Conservation (phyloP, 2,797 vertebrate species). For the Catharus ustulatus region DNA sequence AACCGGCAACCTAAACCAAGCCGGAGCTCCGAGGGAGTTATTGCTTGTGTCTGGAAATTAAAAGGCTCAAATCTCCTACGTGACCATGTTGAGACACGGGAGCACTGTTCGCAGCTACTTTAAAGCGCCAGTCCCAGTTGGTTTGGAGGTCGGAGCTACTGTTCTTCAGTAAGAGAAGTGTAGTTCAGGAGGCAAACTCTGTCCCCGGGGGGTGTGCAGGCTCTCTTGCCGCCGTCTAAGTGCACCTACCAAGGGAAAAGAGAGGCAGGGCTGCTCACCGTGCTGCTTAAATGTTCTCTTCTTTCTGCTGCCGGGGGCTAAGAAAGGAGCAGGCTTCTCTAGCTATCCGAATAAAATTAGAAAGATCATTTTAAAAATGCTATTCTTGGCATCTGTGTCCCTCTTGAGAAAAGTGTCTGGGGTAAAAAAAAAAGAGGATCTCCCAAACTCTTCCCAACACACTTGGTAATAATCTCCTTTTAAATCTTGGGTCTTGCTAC, state of each 20-base stretch:
- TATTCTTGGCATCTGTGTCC: not conserved
- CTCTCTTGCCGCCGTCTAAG: not conserved
- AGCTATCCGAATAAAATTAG: not conserved
- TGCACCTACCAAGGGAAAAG: conserved; percentile 24
- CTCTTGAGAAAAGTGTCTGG: not conserved
- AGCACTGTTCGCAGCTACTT: conserved; percentile 4
- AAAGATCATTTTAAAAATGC: not conserved
- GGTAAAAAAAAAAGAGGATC: not conserved
- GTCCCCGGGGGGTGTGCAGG: not conserved
- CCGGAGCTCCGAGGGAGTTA: not conserved
- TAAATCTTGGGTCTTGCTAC: conserved; percentile 49
- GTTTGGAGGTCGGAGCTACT: not conserved
- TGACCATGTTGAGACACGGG: not conserved
- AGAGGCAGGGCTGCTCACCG: not conserved
- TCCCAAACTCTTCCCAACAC: not conserved
- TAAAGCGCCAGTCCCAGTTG: not conserved
- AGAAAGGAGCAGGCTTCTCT: not conserved
- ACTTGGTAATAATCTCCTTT: conserved; percentile 27
- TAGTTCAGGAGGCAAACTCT: not conserved
- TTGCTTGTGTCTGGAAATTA: conserved; percentile 7
- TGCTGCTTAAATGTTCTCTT: not conserved
- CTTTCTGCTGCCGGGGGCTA: not conserved
- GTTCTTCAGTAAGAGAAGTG: not conserved
- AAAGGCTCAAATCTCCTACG: not conserved
- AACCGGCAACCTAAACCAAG: not conserved